phyloP scores from a whole-genome alignment of 1,140 invertebrate genomes.

The Akabosia matsudoensis region DNA sequence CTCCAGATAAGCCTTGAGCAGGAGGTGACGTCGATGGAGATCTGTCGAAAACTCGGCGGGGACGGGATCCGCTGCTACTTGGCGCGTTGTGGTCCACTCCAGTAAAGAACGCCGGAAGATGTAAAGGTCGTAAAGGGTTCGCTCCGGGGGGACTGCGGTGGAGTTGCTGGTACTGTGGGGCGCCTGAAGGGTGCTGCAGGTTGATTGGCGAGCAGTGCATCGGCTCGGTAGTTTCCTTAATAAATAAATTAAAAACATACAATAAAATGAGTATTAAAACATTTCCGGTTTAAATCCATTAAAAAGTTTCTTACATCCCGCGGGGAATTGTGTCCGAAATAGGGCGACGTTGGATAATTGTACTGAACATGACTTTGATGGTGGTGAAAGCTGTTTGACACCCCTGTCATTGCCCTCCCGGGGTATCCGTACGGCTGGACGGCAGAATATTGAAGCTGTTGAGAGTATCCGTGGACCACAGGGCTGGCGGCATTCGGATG shows the following conservation, averaged over 20 bases:
- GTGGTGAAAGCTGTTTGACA: neutral
- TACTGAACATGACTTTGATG: neutral
- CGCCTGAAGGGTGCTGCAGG: neutral
- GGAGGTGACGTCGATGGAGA: constrained; percentile 1
- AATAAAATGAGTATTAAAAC: neutral
- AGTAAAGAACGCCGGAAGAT: neutral
- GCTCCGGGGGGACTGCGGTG: neutral
- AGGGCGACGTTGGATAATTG: neutral
- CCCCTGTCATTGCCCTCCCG: neutral
- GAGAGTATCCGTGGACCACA: neutral
- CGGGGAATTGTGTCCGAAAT: neutral
- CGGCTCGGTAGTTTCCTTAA: constrained; percentile 7
- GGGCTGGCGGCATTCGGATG: neutral
- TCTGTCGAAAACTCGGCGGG: neutral
- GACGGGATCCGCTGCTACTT: neutral
- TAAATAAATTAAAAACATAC: neutral
- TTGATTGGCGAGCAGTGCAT: constrained; percentile 4
- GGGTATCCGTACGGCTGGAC: neutral
- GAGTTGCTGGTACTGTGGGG: neutral
- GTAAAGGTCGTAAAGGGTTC: neutral
- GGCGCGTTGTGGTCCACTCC: neutral
- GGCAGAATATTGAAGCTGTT: neutral
- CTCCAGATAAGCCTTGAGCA: neutral
- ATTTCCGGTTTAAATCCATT: neutral
- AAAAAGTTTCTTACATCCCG: neutral